Base-by-base conservation (phyloP, 2,888 invertebrate genomes). In the Zaprionus bogoriensis region DNA sequence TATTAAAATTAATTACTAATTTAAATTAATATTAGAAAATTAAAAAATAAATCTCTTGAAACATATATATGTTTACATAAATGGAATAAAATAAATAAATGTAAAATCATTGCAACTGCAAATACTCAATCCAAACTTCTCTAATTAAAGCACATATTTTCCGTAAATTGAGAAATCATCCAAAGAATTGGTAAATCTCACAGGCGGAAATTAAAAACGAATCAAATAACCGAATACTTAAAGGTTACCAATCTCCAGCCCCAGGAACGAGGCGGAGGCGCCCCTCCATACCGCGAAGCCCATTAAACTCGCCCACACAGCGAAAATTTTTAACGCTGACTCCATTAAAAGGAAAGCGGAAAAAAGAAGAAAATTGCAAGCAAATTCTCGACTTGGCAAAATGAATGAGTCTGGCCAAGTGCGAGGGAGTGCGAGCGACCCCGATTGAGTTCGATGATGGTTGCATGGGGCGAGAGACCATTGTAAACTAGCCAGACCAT, bases 401-500 rank as follows among this genome's bases (percentile, higher is more conserved):
- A 85, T 79, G 71, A 86, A 82, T 79, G 80, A 69, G 86, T 82
- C 83, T 82, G 75, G 70, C 48, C 58, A 23, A 0, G 7, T 5
- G 5, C n/a, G n/a, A n/a, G 45, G 14, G 22, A 6, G 20, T 41
- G 12, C 7, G 41, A 32, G 12, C 62, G 75, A 52, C 73, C 71
- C 83, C 82, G 86, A 82, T 82, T 82, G 74, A 67, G 70, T 81
- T 75, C 75, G 67, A 81, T 81, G 62, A 66, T 53, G 63, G 53
- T 44, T 27, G 6, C 22, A 9, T 12, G 25, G 47, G 45, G 25
- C 48, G 30, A 46, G 47, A 52, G 64, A 59, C 70, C 54, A 77
- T 68, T 77, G 81, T 80, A 77, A 77, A 77, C 70, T 80, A 75
- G 66, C 59, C 67, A 77, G 66, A 81, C 77, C 78, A 71, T 63